phyloP scores from a whole-genome alignment of 2,113 vertebrate genomes.

The Mus pahari region DNA sequence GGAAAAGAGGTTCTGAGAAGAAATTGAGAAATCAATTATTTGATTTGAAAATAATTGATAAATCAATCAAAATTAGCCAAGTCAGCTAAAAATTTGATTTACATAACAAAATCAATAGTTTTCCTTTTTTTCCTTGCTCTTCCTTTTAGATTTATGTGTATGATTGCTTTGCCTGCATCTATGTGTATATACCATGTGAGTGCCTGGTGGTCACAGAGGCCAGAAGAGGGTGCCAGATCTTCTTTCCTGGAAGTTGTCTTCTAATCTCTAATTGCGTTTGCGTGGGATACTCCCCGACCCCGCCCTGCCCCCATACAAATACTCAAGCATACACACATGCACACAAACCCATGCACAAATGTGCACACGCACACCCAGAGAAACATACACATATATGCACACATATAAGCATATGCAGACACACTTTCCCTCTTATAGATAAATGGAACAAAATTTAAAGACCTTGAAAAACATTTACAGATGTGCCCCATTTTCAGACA shows the following conservation, averaged over 20 bases:
- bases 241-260: background rate
- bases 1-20: background rate
- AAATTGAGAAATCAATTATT: conserved; percentile 8
- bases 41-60: background rate
- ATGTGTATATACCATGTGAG: background rate
- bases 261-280: background rate
- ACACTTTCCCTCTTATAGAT: background rate
- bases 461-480: background rate
- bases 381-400: background rate
- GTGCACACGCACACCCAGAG: background rate
- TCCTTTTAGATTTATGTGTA: background rate
- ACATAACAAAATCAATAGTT: background rate
- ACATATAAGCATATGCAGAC: background rate
- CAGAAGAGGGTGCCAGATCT: background rate
- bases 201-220: background rate
- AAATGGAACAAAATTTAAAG: background rate
- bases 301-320: background rate
- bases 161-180: background rate
- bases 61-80: background rate
- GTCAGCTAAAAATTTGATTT: background rate
- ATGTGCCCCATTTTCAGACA: conserved; percentile 14
- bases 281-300: no score
- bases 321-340: background rate
- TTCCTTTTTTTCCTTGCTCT: background rate
- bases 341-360: background rate